Conservation (phyloP, 2,797 vertebrate genomes). For the Centroberyx gerrardi region DNA sequence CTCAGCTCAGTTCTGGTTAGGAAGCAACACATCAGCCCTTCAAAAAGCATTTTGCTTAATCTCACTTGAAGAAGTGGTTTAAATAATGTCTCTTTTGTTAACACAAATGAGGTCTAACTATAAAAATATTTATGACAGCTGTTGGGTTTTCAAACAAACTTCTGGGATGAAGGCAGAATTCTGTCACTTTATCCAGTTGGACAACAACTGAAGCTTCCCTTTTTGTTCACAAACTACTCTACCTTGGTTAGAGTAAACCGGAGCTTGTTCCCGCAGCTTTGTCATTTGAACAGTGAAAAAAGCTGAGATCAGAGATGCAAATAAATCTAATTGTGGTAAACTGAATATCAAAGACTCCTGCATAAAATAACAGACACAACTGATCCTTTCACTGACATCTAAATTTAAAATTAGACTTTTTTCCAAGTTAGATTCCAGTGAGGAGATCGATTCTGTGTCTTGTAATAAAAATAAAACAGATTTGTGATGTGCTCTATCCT, state of each 20-base stretch:
- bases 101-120: slow-evolving; percentile 8
- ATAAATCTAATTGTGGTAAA: slow-evolving; percentile 5
- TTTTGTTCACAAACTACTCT: slow-evolving; percentile 38
- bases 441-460: background rate
- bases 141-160: background rate
- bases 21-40: slow-evolving; percentile 26
- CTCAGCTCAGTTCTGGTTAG: background rate
- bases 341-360: background rate
- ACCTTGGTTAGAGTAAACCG: slow-evolving; percentile 24
- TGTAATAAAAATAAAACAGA: background rate
- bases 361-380: background rate
- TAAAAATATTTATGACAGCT: background rate
- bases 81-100: slow-evolving; percentile 20
- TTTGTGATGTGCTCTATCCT: background rate
- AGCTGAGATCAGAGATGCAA: background rate
- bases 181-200: background rate
- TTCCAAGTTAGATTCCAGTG: slow-evolving; percentile 4
- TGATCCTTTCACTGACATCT: slow-evolving; percentile 18
- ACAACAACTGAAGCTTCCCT: slow-evolving; percentile 12
- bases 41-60: slow-evolving; percentile 26
- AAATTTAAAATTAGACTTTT: slow-evolving; percentile 16
- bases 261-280: background rate
- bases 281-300: background rate
- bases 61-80: slow-evolving; percentile 30
- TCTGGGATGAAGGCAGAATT: background rate